Evolutionary conservation across 2,888 invertebrate genomes (phyloP), one percentile per base, ranked within the genome.

Genomic region (Lasioglossum villosulum): DNA sequence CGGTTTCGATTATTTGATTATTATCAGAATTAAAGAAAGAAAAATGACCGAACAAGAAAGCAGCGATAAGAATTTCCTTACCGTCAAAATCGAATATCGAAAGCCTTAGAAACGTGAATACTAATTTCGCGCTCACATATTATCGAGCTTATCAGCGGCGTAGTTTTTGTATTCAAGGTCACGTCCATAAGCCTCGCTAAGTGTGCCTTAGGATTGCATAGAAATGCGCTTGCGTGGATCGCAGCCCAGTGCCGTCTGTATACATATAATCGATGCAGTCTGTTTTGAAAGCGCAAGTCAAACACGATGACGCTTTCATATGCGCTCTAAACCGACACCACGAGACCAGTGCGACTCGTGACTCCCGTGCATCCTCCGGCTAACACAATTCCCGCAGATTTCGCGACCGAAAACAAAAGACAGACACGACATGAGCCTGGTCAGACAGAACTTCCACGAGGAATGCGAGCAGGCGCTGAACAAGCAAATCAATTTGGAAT

Each of bases 401-500:
- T 52, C 63, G 14, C 34, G 23, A 12, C 4, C 68, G 27, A 48
- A 39, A 30, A n/a, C 12, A 34, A 23, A n/a, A 52, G 66, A 42
- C n/a, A 63, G 19, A 3, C 3, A 14, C 72, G 34, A 42, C 45
- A 96, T 95, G 95, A 95, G 94, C 90, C 93, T 95, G 92, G 95
- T 96, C 84, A 96, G 97, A 83, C 97, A 97, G 94, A 97, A 97
- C 95, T 97, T 96, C 91, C 96, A 96, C 87, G 95, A 95, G 81
- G 96, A 96, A 84, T 97, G 97, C 91, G 97, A 97, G 94, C 95
- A 96, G 71, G 97, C 96, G 56, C 96, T 97, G 66, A 97, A 97
- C 94, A 96, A 96, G 86, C 97, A 97, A 95, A 97, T 97, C 90
- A 97, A 97, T 95, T 95, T 97, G 96, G 97, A 98, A 95, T 94